Percentiles rank a stretch among this genome's conserved stretches.
Evolutionary conservation across 2,113 vertebrate species (phyloP).

Genomic region (Pleuronectes platessa): DNA sequence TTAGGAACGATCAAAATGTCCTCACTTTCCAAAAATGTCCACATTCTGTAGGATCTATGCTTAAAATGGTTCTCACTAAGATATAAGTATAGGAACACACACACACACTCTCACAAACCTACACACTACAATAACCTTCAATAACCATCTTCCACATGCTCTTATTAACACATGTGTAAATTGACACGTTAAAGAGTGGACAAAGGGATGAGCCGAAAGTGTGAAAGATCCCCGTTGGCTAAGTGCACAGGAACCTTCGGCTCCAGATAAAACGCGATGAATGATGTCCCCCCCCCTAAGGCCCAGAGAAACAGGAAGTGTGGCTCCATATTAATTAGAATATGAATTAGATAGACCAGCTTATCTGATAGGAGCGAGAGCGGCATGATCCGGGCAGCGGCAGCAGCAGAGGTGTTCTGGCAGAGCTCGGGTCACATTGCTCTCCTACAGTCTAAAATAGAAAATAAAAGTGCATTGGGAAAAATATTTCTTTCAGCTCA

Average conservation of each 20-base stretch:
- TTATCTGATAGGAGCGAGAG: constrained; percentile 74
- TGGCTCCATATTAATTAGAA: constrained; percentile 81
- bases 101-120: not conserved
- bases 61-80: no score
- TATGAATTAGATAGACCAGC: constrained; percentile 77
- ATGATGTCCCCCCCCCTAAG: constrained; percentile 72
- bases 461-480: not conserved
- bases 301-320: constrained; percentile 70
- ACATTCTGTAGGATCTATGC: no score
- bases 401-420: constrained; percentile 28
- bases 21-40: no score
- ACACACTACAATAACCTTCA: not conserved
- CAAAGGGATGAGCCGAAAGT: constrained; percentile 45
- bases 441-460: constrained; percentile 21
- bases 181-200: constrained; percentile 46
- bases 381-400: constrained; percentile 57
- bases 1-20: no score
- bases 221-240: constrained; percentile 43
- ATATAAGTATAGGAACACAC: not conserved
- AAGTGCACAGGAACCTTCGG: constrained; percentile 58
- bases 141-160: constrained; percentile 8
- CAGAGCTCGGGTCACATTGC: constrained; percentile 42
- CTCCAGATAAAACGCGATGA: constrained; percentile 74
- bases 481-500: not conserved
- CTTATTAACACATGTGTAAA: constrained; percentile 38